Conservation (phyloP, 1,140 invertebrate species). For the Kradibia gibbosae region DNA sequence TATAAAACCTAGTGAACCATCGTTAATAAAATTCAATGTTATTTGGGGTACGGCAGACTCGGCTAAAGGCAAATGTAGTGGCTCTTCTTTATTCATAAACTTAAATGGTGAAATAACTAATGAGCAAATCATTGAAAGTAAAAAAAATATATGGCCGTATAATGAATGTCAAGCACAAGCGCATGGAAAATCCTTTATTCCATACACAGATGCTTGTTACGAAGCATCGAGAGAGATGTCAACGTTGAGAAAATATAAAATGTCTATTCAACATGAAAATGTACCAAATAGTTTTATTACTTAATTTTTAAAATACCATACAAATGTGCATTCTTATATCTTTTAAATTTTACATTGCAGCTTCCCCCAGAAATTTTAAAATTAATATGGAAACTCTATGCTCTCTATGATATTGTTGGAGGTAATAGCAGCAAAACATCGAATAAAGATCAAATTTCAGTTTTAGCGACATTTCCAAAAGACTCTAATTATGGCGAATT, state of each 20-base stretch:
- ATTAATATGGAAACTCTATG: constrained; percentile 58
- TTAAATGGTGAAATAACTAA: constrained; percentile 63
- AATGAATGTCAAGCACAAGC: constrained; percentile 60
- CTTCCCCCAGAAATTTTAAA: constrained; percentile 60
- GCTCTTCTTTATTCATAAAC: constrained; percentile 62
- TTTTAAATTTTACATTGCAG: constrained; percentile 54
- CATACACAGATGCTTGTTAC: constrained; percentile 68
- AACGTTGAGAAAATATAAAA: constrained; percentile 66
- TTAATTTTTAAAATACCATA: constrained; percentile 15
- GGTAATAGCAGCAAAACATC: constrained; percentile 54
- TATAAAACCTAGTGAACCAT: constrained; percentile 61
- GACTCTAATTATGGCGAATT: constrained; percentile 59
- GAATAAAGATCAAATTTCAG: constrained; percentile 55
- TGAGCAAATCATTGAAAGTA: constrained; percentile 61
- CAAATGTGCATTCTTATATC: constrained; percentile 23
- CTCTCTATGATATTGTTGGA: constrained; percentile 62
- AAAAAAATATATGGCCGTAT: constrained; percentile 64
- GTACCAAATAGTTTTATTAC: constrained; percentile 58
- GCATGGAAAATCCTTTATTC: constrained; percentile 57
- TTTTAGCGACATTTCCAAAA: constrained; percentile 63
- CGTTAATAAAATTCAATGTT: constrained; percentile 60
- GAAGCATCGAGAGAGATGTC: constrained; percentile 67
- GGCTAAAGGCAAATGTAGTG: constrained; percentile 65
- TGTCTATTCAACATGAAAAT: constrained; percentile 61
- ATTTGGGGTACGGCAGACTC: constrained; percentile 62